Conservation (phyloP, 2,888 invertebrate species). For the Cephus sareptanus region DNA sequence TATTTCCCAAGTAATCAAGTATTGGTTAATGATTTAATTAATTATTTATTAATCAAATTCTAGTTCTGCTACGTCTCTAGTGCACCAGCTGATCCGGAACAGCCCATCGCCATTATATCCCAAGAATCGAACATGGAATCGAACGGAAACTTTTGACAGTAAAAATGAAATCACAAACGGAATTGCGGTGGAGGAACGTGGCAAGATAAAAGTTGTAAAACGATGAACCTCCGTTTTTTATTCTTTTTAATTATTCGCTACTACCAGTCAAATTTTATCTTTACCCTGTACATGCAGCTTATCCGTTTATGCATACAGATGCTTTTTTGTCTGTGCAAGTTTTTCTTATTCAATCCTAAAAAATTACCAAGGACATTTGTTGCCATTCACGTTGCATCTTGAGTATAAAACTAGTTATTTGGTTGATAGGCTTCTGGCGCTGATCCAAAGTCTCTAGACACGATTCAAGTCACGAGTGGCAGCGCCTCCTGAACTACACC, state of each 20-base stretch:
- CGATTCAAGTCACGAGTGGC: slow-evolving; percentile 22
- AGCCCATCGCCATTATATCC: slow-evolving; percentile 33
- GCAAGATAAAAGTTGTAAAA: neutral
- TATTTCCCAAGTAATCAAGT: no score
- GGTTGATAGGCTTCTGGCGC: neutral
- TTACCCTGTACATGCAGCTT: neutral
- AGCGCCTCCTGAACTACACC: slow-evolving; percentile 30
- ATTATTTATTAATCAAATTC: no score
- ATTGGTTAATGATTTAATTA: no score
- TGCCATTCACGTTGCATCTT: neutral
- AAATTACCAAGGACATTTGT: neutral
- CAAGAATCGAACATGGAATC: slow-evolving; percentile 48
- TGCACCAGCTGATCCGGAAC: neutral
- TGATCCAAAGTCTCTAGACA: neutral
- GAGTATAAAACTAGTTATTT: neutral
- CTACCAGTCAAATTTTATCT: neutral
- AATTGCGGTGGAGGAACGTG: slow-evolving; percentile 14
- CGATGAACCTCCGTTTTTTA: no score
- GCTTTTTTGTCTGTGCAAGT: neutral
- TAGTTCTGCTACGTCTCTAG: neutral
- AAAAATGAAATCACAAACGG: slow-evolving; percentile 49
- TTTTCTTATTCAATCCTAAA: neutral
- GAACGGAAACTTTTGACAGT: slow-evolving; percentile 45
- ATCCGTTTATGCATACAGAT: neutral
- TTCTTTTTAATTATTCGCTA: neutral